phyloP scores from a whole-genome alignment of 2,888 invertebrate genomes.

The Aleiodes testaceus region DNA sequence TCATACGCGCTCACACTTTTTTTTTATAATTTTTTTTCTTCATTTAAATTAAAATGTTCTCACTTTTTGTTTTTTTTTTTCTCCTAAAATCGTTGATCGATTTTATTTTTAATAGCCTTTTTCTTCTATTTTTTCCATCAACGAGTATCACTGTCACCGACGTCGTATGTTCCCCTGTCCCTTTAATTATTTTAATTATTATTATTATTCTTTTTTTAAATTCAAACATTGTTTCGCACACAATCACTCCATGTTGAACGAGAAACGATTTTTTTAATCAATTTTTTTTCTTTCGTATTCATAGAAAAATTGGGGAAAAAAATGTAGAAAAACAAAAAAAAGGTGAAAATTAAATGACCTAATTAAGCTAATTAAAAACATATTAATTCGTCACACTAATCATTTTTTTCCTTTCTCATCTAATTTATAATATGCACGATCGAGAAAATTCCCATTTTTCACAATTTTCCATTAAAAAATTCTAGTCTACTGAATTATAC shows the following conservation, averaged over 20 bases:
- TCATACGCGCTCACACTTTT: conserved; percentile 33
- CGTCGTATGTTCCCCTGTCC: background rate
- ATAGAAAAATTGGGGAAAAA: background rate
- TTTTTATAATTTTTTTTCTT: conserved; percentile 25
- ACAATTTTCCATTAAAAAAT: conserved; percentile 33
- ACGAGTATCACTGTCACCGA: conserved; percentile 33
- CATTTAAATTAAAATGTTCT: conserved; percentile 34
- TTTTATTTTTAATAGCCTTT: background rate
- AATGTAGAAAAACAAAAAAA: background rate
- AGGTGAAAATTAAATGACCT: background rate
- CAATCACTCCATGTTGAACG: conserved; percentile 38
- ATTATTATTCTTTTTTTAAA: background rate
- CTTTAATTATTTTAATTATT: conserved; percentile 14
- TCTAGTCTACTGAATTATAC: conserved; percentile 30
- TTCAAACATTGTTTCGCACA: conserved; percentile 22
- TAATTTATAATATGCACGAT: background rate
- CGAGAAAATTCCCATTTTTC: background rate
- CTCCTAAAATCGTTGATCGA: background rate
- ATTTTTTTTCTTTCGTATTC: background rate
- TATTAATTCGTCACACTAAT: conserved; percentile 12
- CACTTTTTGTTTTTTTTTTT: background rate
- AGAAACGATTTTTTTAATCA: conserved; percentile 34
- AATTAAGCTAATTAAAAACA: no score
- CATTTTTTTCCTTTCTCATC: conserved; percentile 15
- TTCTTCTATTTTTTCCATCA: background rate